Evolutionary conservation across 2,113 vertebrate genomes (phyloP).

Genomic region (Lepidothrix coronata): DNA sequence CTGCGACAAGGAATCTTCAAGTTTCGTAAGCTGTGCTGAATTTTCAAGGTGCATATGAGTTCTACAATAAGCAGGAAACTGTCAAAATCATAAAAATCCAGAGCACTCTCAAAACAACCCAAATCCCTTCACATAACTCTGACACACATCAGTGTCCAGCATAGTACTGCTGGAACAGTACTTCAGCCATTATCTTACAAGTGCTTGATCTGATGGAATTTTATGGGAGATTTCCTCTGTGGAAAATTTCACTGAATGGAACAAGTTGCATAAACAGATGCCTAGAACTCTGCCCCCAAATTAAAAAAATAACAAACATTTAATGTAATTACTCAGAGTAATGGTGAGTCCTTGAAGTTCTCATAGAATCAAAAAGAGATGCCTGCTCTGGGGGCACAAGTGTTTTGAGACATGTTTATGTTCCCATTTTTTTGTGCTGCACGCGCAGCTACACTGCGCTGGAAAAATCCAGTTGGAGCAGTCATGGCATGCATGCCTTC

Average conservation of each 20-base stretch:
- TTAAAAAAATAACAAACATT: neutral
- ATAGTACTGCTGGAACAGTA: neutral
- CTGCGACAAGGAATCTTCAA: neutral
- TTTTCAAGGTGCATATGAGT: neutral
- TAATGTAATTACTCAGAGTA: neutral
- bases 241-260: neutral
- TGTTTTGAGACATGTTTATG: neutral
- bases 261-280: neutral
- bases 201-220: neutral
- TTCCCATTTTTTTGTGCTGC: neutral
- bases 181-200: neutral
- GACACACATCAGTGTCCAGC: neutral
- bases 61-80: neutral
- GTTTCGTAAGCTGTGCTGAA: neutral
- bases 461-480: neutral
- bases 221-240: neutral
- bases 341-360: neutral
- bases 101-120: neutral
- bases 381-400: neutral
- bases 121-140: neutral
- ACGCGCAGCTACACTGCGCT: neutral
- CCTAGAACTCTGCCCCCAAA: neutral
- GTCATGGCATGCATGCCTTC: neutral
- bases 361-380: neutral
- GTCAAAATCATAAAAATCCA: neutral